Conservation (phyloP, 1,140 invertebrate species). For the Frieseomelitta varia region DNA sequence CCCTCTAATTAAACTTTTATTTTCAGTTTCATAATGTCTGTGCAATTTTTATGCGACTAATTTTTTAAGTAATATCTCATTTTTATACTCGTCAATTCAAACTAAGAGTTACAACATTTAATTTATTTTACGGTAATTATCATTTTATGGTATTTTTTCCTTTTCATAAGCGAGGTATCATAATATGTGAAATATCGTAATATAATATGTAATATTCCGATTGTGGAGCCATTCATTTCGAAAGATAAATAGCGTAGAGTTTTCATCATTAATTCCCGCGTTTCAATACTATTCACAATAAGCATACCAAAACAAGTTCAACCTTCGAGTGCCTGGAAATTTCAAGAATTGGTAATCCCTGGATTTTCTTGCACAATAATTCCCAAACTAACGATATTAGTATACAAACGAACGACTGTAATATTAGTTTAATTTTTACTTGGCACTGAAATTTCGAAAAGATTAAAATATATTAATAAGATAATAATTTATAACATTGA, state of each 20-base stretch:
- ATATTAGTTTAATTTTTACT: too few species aligned
- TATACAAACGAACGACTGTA: too few species aligned
- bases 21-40: too few species aligned
- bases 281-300: not conserved
- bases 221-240: too few species aligned
- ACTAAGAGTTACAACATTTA: not conserved
- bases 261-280: not conserved
- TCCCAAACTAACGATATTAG: not conserved
- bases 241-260: not conserved
- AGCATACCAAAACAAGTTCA: not conserved
- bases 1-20: too few species aligned
- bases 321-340: not conserved
- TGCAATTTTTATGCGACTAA: not conserved
- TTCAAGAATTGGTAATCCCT: not conserved
- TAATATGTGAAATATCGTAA: too few species aligned
- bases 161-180: not conserved
- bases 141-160: not conserved
- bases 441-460: too few species aligned
- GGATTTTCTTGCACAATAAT: not conserved
- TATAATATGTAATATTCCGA: too few species aligned
- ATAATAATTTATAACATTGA: too few species aligned
- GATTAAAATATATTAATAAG: too few species aligned
- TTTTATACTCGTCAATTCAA: not conserved
- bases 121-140: not conserved
- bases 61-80: not conserved